These are phyloP conservation scores for Lepetodrilus schrolli DNA, from an alignment of 2,888 invertebrate species.

Conservation along the genomic window DNA sequence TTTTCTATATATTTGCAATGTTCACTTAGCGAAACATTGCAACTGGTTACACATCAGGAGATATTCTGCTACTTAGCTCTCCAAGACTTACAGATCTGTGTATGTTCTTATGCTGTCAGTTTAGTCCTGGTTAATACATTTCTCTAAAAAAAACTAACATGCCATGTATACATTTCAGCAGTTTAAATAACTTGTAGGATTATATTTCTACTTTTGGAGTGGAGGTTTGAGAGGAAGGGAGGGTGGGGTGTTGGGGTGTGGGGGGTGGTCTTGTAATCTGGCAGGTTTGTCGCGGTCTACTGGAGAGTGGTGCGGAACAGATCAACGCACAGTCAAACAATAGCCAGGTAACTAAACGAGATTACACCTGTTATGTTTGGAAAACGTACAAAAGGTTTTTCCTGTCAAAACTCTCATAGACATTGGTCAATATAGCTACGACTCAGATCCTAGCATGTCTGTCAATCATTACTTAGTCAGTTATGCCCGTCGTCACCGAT, in stretches of 20 bases:
- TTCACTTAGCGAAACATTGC: too few relatives aligned
- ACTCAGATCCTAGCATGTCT: background rate
- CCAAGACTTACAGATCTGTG: too few relatives aligned
- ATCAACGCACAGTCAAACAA: background rate
- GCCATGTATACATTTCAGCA: too few relatives aligned
- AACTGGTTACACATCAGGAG: too few relatives aligned
- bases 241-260: background rate
- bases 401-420: background rate
- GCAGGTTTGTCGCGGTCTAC: too few relatives aligned
- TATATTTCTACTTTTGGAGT: too few relatives aligned
- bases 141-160: too few relatives aligned
- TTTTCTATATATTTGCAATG: too few relatives aligned
- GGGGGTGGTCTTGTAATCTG: too few relatives aligned
- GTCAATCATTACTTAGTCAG: background rate
- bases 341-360: background rate
- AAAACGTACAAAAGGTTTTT: background rate
- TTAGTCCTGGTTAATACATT: background rate
- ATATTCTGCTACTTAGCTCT: too few relatives aligned
- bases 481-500: background rate
- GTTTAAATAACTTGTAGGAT: too few relatives aligned
- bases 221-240: background rate
- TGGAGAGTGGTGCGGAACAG: background rate
- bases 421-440: background rate
- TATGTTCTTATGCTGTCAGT: too few relatives aligned
- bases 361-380: slow-evolving; percentile 8